Base-by-base conservation (phyloP, 2,797 vertebrate genomes). In the Podarcis siculus region DNA sequence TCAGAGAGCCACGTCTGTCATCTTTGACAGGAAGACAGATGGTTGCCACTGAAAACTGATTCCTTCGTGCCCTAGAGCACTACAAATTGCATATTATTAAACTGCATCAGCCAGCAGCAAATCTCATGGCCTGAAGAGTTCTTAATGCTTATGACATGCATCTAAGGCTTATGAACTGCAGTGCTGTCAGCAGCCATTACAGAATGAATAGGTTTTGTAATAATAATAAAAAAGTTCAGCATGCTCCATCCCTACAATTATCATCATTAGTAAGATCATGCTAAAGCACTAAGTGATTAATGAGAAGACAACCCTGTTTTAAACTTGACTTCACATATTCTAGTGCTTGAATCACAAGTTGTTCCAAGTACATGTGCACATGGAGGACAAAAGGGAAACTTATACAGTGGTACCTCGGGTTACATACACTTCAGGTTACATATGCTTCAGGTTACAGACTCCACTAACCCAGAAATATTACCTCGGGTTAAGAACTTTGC, bases 261-360 rank as follows among this genome's bases (percentile, higher is more conserved):
- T 73, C 5, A 39, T 58, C 77, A 73, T 30, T 1, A 1, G 66
- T 25, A 79, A 2, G n/a, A 9, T 69, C 45, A 21, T 66, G 21
- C 1, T 0, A 3, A 12, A 71, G 78, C 61, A 78, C 35, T 49
- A 79, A 72, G 49, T 71, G 66, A 67, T 79, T 88, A 42, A 32
- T n/a, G 25, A 75, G n/a, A 27, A 64, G 13, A 32, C 25, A 72
- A 61, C 37, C 23, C 30, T 69, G 30, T 79, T 88, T 72, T 71
- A 88, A 84, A 88, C 27, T 64, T 72, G 82, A 58, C 72, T n/a
- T 72, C 55, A 79, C 55, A 64, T 61, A 49, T 79, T 84, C 84
- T 61, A 42, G 37, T 58, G 72, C 45, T 19, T 79, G 37, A 83
- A 88, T 79, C 73, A 58, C n/a, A 49, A 55, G 4, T 69, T 88